These are phyloP conservation scores for Arctocebus calabarensis DNA, from an alignment of 2,797 vertebrate genomes.

Conservation along the genomic window DNA sequence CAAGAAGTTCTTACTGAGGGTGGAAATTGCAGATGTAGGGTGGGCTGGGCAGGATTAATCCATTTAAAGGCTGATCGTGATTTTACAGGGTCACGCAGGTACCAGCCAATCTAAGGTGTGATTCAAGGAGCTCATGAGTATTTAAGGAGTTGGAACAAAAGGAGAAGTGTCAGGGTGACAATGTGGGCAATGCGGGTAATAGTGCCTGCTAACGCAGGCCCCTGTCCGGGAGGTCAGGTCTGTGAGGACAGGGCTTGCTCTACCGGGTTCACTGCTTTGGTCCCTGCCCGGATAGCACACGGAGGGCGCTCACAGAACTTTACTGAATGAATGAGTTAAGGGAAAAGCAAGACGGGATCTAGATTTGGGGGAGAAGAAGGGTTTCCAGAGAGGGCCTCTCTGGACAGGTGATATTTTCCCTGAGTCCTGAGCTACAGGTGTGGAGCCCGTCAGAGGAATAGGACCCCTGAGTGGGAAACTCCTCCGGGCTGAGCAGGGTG, in stretches of 20 bases:
- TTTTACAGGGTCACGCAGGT: neutral
- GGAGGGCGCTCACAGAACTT: neutral
- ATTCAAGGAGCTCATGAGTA: neutral
- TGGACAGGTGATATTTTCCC: neutral
- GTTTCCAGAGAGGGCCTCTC: neutral
- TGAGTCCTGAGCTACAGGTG: neutral
- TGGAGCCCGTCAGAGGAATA: neutral
- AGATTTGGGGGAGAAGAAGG: neutral
- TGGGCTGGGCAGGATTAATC: neutral
- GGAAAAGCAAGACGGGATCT: neutral
- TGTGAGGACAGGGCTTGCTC: no score
- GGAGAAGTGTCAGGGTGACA: neutral
- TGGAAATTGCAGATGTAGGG: neutral
- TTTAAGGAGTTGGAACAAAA: neutral
- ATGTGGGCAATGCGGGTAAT: neutral
- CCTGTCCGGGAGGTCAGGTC: neutral
- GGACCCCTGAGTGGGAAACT: no score
- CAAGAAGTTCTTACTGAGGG: neutral
- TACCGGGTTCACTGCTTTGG: neutral
- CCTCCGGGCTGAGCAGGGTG: no score
- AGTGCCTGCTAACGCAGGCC: neutral
- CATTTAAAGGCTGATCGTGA: accelerated
- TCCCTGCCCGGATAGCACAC: neutral
- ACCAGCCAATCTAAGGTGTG: accelerated
- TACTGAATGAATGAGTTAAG: neutral